Evolutionary conservation across 1,140 invertebrate species (phyloP).

Genomic region (Leptoteleia sp.): DNA sequence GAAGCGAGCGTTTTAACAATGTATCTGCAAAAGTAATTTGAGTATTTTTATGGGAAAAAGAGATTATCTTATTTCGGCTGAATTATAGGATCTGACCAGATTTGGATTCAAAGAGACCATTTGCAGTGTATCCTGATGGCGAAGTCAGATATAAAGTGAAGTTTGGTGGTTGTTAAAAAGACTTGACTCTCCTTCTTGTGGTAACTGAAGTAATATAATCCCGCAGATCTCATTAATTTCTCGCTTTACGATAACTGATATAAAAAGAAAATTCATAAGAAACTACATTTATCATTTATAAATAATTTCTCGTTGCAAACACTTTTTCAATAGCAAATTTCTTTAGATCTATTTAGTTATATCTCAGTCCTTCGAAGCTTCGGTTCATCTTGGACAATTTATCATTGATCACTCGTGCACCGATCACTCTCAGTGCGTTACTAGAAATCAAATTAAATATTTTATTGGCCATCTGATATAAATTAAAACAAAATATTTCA

Average conservation of each 20-base stretch:
- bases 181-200: constrained; percentile 14
- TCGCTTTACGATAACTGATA: constrained; percentile 5
- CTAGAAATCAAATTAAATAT: too few species aligned
- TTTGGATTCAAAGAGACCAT: constrained; percentile 50
- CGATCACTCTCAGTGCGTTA: too few species aligned
- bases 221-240: constrained; percentile 6
- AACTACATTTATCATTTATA: too few species aligned
- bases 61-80: constrained; percentile 46
- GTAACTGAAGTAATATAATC: constrained; percentile 6
- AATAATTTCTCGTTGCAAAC: too few species aligned
- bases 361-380: too few species aligned
- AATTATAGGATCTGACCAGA: constrained; percentile 44
- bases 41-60: constrained; percentile 29
- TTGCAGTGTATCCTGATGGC: constrained; percentile 46
- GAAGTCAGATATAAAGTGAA: constrained; percentile 40
- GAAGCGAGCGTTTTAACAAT: constrained; percentile 12
- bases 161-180: constrained; percentile 26
- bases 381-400: too few species aligned
- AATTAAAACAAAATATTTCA: too few species aligned
- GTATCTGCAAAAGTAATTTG: constrained; percentile 37
- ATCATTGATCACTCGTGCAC: too few species aligned
- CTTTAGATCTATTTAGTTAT: too few species aligned
- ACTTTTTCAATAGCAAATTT: too few species aligned
- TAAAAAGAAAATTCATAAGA: too few species aligned
- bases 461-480: too few species aligned